phyloP scores from a whole-genome alignment of 1,140 invertebrate species.

The Drosophila navojoa region DNA sequence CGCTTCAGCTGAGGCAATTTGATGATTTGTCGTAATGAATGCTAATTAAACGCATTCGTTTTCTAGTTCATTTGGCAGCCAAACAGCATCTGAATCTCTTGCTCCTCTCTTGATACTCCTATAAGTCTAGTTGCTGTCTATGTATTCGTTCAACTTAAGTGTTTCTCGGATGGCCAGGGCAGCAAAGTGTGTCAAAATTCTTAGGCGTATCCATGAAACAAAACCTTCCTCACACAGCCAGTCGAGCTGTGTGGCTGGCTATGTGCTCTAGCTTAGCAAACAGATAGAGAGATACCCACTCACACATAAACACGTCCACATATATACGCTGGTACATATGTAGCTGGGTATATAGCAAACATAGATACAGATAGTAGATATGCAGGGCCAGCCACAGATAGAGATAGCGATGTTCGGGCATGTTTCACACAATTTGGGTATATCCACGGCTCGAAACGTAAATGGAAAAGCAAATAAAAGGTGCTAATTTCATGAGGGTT shows the following conservation, averaged over 20 bases:
- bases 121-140: conserved; percentile 20
- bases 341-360: conserved; percentile 19
- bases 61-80: conserved; percentile 77
- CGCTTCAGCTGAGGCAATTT: conserved; percentile 60
- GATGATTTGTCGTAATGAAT: conserved; percentile 82
- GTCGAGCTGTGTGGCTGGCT: conserved; percentile 19
- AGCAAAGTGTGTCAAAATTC: conserved; percentile 76
- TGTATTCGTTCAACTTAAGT: conserved; percentile 39
- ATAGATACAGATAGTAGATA: conserved; percentile 34
- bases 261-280: conserved; percentile 35
- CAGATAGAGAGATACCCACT: conserved; percentile 24
- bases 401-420: conserved; percentile 31
- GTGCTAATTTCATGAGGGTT: conserved; percentile 83
- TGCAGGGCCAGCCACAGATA: conserved; percentile 24
- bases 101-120: not conserved
- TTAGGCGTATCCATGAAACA: conserved; percentile 64
- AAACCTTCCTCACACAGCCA: conserved; percentile 39
- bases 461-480: conserved; percentile 78
- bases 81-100: conserved; percentile 14
- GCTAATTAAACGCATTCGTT: conserved; percentile 83
- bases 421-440: conserved; percentile 65
- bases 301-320: conserved; percentile 1
- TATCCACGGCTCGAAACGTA: conserved; percentile 61
- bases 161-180: conserved; percentile 30
- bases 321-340: not conserved